Evolutionary conservation across 2,888 invertebrate genomes (phyloP), one percentile per base, ranked within the genome.

Genomic region (Sacculina carcini): DNA sequence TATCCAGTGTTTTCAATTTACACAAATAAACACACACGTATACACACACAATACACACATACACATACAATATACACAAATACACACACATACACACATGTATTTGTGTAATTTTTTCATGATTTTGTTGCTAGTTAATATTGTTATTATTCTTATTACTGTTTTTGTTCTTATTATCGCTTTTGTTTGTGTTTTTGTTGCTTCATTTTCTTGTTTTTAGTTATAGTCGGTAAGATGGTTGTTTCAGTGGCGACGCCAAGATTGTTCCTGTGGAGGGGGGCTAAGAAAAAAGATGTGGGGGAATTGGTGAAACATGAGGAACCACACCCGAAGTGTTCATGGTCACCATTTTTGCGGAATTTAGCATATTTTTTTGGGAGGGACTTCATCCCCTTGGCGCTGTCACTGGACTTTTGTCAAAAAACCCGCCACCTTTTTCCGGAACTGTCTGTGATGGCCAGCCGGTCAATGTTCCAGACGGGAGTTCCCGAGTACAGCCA

Each of bases 401-500:
- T n/a, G n/a, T n/a, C n/a, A n/a, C n/a, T n/a, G n/a, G n/a, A n/a
- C n/a, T n/a, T n/a, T n/a, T n/a, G n/a, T 23, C 9, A 2, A 12
- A 42, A n/a, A 14, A 5, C n/a, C 29, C 51, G 68, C 67, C 62
- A 78, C 78, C 73, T 76, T 62, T 79, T 78, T 14, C 85, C 82
- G 61, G 80, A 83, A 63, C 84, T 84, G 62, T 86, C 85, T 42
- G 78, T 77, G 19, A 89, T 70, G 50, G 79, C 75, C 23, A 87
- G 73, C 64, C 83, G 83, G 65, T 86, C 80, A 54, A 89, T 73
- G 59, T 74, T 75, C 74, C 87, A 79, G 52, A 76, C 72, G 34
- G 77, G 75, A 52, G 83, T 70, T 2, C 85, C 86, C 21, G 81
- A 82, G 29, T 80, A 81, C 52, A 87, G 72, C 89, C 89, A 89